Conservation (phyloP, 2,113 vertebrate genomes). For the Pseudonaja textilis region DNA sequence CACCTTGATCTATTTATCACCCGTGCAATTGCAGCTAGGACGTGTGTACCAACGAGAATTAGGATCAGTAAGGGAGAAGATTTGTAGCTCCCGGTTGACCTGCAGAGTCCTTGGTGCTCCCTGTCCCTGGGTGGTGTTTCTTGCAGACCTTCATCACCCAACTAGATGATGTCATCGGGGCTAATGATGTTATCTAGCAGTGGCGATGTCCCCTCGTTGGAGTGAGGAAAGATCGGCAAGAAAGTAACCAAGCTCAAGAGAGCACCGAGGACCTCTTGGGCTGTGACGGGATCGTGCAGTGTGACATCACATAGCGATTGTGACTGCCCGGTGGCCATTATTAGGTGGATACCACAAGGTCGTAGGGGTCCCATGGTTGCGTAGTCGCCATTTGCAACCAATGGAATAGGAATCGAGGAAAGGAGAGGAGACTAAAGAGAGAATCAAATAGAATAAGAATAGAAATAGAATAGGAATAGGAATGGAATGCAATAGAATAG, state of each 20-base stretch:
- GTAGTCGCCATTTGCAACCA: background rate
- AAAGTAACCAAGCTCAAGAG: background rate
- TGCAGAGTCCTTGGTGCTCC: background rate
- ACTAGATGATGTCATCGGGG: background rate
- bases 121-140: background rate
- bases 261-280: background rate
- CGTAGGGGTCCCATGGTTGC: background rate
- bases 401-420: no score
- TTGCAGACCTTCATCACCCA: background rate
- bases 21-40: background rate
- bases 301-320: background rate
- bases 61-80: background rate
- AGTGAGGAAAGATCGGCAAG: background rate
- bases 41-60: background rate
- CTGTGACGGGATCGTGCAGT: fast-evolving
- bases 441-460: no score
- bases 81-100: background rate
- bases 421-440: no score
- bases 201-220: background rate
- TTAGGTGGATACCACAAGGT: background rate
- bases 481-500: no score
- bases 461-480: no score
- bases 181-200: background rate
- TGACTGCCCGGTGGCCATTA: background rate
- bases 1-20: background rate